A percentile compares a stretch with the other conserved stretches of the same genome.
Conservation (phyloP, 2,113 vertebrate genomes). For the Oostethus manadensis region DNA sequence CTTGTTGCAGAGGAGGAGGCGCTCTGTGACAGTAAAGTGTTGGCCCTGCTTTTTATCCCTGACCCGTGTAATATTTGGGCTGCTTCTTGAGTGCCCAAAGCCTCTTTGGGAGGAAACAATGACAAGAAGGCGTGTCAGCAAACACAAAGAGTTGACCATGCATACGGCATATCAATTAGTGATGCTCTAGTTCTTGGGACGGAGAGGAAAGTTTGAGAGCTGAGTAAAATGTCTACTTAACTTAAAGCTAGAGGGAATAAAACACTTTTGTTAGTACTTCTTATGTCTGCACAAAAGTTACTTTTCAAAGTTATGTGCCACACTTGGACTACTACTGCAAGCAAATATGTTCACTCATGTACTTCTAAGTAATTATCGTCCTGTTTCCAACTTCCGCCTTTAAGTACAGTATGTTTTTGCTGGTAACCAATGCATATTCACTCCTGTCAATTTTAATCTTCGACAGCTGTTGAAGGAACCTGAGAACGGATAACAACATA, state of each 20-base stretch:
- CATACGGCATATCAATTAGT: conserved; percentile 34
- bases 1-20: neutral
- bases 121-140: conserved; percentile 17
- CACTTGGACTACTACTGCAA: too few species aligned
- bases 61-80: conserved; percentile 32
- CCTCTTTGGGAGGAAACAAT: conserved; percentile 10
- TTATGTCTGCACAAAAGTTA: neutral
- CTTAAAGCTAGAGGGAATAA: neutral
- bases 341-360: too few species aligned
- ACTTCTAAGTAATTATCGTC: too few species aligned
- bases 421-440: too few species aligned
- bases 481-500: too few species aligned
- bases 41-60: conserved; percentile 14
- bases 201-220: neutral
- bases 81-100: conserved; percentile 17
- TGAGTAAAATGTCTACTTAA: conserved; percentile 10
- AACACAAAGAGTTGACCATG: conserved; percentile 17
- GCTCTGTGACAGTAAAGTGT: conserved; percentile 7
- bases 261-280: neutral
- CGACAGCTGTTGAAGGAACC: too few species aligned
- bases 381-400: too few species aligned
- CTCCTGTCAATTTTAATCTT: too few species aligned
- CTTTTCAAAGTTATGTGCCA: neutral
- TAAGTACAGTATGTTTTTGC: too few species aligned
- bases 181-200: conserved; percentile 9